Percentiles rank a stretch among this genome's conserved stretches.
Evolutionary conservation across 2,888 invertebrate species (phyloP).

Genomic region (Diarsia mendica): DNA sequence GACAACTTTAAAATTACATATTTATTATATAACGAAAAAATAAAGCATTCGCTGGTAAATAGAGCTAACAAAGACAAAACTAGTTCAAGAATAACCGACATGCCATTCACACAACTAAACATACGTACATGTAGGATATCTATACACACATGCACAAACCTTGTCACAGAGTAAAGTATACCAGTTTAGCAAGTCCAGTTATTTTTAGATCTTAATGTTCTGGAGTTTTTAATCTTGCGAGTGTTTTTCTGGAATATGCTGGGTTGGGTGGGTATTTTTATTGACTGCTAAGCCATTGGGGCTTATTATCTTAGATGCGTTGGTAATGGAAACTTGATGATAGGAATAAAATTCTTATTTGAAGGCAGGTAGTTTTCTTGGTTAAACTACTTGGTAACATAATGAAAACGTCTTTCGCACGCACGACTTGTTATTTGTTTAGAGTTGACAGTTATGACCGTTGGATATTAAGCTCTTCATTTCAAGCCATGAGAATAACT

Average conservation of each 20-base stretch:
- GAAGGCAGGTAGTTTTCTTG: background rate
- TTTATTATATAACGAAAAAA: slow-evolving; percentile 54
- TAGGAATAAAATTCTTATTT: background rate
- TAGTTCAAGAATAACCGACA: slow-evolving; percentile 62
- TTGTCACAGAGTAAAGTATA: slow-evolving; percentile 46
- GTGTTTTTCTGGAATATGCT: slow-evolving; percentile 47
- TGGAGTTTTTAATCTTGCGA: slow-evolving; percentile 31
- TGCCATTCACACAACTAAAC: slow-evolving; percentile 50
- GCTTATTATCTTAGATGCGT: background rate
- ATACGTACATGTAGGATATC: slow-evolving; percentile 1
- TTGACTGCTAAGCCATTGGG: slow-evolving; percentile 15
- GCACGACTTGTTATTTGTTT: background rate
- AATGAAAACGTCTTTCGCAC: background rate
- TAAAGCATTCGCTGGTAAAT: slow-evolving; percentile 40
- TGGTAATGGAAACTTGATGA: slow-evolving; percentile 5
- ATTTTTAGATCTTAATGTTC: slow-evolving; percentile 58
- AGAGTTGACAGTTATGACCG: background rate
- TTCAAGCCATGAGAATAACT: background rate
- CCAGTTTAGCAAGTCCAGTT: slow-evolving; percentile 53
- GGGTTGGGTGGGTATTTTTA: slow-evolving; percentile 34
- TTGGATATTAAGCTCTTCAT: background rate
- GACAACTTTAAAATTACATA: slow-evolving; percentile 35
- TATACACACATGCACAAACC: slow-evolving; percentile 26
- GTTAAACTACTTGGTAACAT: background rate
- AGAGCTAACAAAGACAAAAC: slow-evolving; percentile 56